Evolutionary conservation across 2,113 vertebrate genomes (phyloP).

Genomic region (Melanerpes aurifrons): DNA sequence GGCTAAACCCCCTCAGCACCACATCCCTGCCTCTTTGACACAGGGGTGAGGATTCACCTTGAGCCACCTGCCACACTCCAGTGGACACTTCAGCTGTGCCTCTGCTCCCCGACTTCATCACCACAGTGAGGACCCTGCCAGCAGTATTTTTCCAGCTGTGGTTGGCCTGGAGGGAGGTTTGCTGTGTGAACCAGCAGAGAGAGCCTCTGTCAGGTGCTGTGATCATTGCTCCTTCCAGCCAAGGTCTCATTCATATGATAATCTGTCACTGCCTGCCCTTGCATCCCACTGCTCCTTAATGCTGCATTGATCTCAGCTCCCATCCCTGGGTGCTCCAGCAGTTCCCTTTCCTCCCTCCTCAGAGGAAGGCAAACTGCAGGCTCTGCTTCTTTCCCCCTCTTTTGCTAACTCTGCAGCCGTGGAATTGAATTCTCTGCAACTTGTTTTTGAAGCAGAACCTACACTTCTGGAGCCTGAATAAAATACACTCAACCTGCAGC

Average conservation of each 20-base stretch:
- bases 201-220: conserved; percentile 38
- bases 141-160: neutral
- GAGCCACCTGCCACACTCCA: neutral
- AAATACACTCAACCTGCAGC: neutral
- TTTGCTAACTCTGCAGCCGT: neutral
- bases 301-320: conserved; percentile 33
- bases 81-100: neutral
- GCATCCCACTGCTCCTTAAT: conserved; percentile 39
- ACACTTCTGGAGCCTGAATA: neutral
- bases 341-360: conserved; percentile 2
- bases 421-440: neutral
- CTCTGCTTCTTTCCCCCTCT: conserved; percentile 6
- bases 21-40: too few species aligned
- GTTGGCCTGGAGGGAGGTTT: neutral
- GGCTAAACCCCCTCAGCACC: too few species aligned
- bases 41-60: neutral
- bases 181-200: conserved; percentile 2
- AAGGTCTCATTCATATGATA: conserved; percentile 50
- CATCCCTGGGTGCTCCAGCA: conserved; percentile 22
- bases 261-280: neutral
- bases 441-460: neutral
- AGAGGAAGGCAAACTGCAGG: neutral
- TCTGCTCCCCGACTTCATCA: neutral
- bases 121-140: neutral
- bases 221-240: conserved; percentile 26